A percentile compares a stretch with the other conserved stretches of the same genome.
Evolutionary conservation across 2,888 invertebrate species (phyloP).

Genomic region (Eurytoma californica): DNA sequence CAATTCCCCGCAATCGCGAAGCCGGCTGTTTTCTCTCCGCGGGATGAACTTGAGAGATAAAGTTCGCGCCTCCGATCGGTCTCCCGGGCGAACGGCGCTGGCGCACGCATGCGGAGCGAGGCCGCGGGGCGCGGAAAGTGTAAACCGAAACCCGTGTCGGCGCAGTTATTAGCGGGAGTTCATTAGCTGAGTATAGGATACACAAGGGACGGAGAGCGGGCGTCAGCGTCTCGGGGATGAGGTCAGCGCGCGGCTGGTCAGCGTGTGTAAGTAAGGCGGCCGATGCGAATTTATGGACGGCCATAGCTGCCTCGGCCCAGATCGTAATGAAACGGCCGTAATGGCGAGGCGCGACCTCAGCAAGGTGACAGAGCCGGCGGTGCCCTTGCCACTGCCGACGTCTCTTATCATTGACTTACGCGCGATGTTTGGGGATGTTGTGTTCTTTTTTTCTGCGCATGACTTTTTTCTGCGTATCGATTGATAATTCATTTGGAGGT

Average conservation of each 20-base stretch:
- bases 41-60: too few relatives aligned
- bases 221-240: slow-evolving; percentile 46
- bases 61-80: neutral
- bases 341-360: neutral
- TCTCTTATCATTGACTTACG: too few relatives aligned
- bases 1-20: neutral
- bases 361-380: neutral
- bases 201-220: slow-evolving; percentile 56
- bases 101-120: neutral
- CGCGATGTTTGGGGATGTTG: too few relatives aligned
- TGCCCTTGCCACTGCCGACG: neutral
- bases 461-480: too few relatives aligned
- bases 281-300: slow-evolving; percentile 52
- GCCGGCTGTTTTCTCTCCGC: neutral
- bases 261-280: slow-evolving; percentile 55
- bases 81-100: neutral
- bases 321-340: slow-evolving; percentile 51
- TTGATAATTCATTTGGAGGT: too few relatives aligned
- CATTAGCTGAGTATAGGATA: slow-evolving; percentile 60
- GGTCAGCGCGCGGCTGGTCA: slow-evolving; percentile 30
- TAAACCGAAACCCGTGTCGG: slow-evolving; percentile 36
- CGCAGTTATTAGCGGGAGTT: slow-evolving; percentile 60
- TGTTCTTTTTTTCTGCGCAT: too few relatives aligned
- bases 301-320: slow-evolving; percentile 63
- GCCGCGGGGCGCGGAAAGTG: slow-evolving; percentile 5